Conservation (phyloP, 2,888 invertebrate genomes). For the Proisotoma minuta region DNA sequence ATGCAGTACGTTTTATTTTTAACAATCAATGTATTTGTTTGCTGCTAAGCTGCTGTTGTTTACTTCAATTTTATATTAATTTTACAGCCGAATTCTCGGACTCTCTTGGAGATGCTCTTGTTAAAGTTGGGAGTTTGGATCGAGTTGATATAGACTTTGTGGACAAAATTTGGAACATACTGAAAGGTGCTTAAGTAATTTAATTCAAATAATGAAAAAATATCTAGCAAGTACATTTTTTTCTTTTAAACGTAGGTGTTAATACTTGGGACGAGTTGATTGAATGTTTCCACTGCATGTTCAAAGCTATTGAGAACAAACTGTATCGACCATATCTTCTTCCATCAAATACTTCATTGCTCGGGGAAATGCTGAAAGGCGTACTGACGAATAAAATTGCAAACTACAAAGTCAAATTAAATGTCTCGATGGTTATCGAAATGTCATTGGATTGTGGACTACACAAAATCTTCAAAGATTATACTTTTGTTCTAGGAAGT, state of each 20-base stretch:
- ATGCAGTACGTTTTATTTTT: constrained; percentile 19
- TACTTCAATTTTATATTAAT: background rate
- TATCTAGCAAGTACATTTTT: background rate
- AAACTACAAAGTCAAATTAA: constrained; percentile 28
- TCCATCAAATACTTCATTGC: constrained; percentile 32
- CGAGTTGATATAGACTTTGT: constrained; percentile 42
- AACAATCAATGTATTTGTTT: no score
- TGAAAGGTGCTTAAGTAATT: constrained; percentile 29
- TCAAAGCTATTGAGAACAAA: constrained; percentile 34
- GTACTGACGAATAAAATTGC: constrained; percentile 25
- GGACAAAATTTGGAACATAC: constrained; percentile 37
- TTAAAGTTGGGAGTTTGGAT: constrained; percentile 28
- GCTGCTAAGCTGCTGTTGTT: no score
- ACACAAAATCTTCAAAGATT: constrained; percentile 41
- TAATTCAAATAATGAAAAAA: background rate
- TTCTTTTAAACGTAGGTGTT: constrained; percentile 19
- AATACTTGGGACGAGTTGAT: constrained; percentile 22
- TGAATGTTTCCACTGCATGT: constrained; percentile 34
- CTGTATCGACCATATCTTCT: constrained; percentile 42
- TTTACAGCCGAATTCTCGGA: constrained; percentile 31
- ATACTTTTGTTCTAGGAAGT: constrained; percentile 42
- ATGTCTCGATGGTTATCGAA: constrained; percentile 24
- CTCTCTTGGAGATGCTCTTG: constrained; percentile 34
- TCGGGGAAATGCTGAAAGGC: constrained; percentile 24
- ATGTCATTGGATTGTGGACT: constrained; percentile 40